Conservation (phyloP, 1,140 invertebrate genomes). For the Halictus rubicundus region DNA sequence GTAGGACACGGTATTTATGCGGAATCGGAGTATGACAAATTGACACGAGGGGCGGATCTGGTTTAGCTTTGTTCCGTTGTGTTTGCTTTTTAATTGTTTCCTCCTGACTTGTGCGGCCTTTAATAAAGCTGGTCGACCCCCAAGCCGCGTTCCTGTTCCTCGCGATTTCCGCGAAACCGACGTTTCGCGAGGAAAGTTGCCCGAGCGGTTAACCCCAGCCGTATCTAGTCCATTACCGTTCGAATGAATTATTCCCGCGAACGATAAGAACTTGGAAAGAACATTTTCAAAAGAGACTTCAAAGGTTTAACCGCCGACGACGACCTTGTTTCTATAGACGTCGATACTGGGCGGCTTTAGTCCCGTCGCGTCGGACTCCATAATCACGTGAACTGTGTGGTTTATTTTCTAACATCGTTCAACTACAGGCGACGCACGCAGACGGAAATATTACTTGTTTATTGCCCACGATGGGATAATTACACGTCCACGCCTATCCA, state of each 20-base stretch:
- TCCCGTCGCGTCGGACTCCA: background rate
- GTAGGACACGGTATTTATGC: too few species aligned
- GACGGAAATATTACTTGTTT: background rate
- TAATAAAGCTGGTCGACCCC: background rate
- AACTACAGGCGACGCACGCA: too few species aligned
- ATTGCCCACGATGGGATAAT: background rate
- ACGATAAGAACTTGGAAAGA: background rate
- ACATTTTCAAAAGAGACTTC: conserved; percentile 9
- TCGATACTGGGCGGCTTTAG: background rate
- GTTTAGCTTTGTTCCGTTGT: too few species aligned
- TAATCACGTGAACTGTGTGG: conserved; percentile 22
- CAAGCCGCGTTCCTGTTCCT: background rate
- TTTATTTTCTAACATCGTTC: background rate
- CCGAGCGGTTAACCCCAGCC: background rate
- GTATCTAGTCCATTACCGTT: conserved; percentile 21
- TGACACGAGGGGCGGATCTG: too few species aligned
- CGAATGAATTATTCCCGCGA: conserved; percentile 25
- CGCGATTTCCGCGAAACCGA: background rate
- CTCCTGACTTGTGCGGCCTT: background rate
- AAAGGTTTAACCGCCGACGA: conserved; percentile 1
- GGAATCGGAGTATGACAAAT: too few species aligned
- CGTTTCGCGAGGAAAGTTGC: background rate
- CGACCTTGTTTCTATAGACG: conserved; percentile 39
- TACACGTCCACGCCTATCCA: background rate
- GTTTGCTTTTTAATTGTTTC: too few species aligned